A percentile compares a stretch with the other conserved stretches of the same genome.
Evolutionary conservation across 2,113 vertebrate species (phyloP).

Genomic region (Noctilio leporinus): DNA sequence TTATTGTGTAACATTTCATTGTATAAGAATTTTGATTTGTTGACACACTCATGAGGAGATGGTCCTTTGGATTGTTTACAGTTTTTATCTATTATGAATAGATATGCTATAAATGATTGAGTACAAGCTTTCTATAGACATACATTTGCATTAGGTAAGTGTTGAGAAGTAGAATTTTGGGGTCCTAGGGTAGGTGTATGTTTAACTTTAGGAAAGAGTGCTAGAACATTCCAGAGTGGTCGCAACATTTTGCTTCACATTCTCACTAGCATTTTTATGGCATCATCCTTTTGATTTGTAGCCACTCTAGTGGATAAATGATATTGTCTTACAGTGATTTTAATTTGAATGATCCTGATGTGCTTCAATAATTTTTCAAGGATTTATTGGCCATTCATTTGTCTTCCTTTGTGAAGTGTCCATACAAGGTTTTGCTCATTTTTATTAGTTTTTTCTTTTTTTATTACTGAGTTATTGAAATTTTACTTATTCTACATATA

Average conservation of each 20-base stretch:
- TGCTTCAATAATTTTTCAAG: background rate
- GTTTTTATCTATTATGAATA: background rate
- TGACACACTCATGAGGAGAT: background rate
- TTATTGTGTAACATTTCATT: background rate
- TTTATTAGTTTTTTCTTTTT: background rate
- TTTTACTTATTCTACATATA: background rate
- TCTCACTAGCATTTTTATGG: background rate
- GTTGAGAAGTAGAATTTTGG: background rate
- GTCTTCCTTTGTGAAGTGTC: background rate
- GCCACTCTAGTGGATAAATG: background rate
- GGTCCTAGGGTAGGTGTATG: background rate
- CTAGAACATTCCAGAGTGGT: background rate
- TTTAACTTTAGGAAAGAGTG: background rate
- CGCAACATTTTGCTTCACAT: background rate
- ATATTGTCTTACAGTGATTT: background rate
- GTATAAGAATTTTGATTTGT: background rate
- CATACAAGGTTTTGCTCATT: background rate
- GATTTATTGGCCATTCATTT: background rate
- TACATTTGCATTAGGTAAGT: background rate
- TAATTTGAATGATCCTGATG: background rate
- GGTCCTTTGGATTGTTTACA: background rate
- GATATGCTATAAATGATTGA: background rate
- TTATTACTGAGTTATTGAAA: background rate
- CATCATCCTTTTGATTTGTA: background rate
- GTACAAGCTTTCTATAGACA: background rate